Evolutionary conservation across 2,797 vertebrate genomes (phyloP).

Genomic region (Dryobates pubescens): DNA sequence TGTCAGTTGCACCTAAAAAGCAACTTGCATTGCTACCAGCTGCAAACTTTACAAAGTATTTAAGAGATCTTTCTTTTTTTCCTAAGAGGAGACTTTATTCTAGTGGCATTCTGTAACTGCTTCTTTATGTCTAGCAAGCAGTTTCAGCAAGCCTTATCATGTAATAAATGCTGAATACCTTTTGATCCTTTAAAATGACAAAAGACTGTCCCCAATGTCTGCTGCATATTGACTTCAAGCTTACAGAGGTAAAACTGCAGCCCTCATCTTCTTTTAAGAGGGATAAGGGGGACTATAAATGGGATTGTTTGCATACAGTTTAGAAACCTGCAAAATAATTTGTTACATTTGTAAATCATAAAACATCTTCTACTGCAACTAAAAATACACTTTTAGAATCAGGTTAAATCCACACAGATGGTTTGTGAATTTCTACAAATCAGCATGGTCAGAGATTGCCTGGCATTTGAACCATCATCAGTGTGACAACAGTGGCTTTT

Average conservation of each 20-base stretch:
- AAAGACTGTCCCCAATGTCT: not conserved
- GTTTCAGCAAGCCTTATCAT: not conserved
- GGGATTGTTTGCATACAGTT: rapidly evolving
- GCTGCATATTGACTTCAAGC: rapidly evolving
- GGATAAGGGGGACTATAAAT: rapidly evolving
- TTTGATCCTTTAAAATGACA: not conserved
- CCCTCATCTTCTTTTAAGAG: not conserved
- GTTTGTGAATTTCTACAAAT: not conserved
- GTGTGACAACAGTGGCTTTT: not conserved
- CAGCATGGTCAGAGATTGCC: not conserved
- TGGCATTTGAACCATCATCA: not conserved
- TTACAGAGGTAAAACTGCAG: rapidly evolving
- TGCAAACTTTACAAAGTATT: not conserved
- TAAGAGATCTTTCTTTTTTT: not conserved
- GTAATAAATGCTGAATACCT: rapidly evolving
- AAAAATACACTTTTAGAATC: rapidly evolving
- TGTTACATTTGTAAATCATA: rapidly evolving
- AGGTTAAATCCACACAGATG: not conserved
- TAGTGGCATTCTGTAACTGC: not conserved
- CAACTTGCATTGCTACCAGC: not conserved
- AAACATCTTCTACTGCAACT: not conserved
- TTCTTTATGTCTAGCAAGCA: not conserved
- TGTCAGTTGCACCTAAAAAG: rapidly evolving
- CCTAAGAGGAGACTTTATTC: rapidly evolving
- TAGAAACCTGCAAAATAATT: not conserved